These are phyloP conservation scores for Holothuria scabra DNA, from an alignment of 53 echinoderm and acorn worm genomes.

Conservation along the genomic window DNA sequence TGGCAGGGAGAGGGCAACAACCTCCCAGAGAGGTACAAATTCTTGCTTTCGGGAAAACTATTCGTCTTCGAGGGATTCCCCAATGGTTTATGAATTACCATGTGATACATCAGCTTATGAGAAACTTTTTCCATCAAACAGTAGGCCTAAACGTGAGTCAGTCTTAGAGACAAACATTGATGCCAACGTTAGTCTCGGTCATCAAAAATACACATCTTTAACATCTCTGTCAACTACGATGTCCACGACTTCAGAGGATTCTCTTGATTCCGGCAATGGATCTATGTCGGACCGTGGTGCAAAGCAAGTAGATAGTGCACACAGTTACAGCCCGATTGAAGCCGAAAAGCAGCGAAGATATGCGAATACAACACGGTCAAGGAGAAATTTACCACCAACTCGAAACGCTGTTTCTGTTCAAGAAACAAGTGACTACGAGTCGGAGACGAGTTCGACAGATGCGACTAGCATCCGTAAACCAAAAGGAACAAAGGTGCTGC, in stretches of 20 bases:
- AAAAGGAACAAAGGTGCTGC: background rate
- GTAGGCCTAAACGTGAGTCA: background rate
- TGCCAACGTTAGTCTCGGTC: slow-evolving; percentile 2
- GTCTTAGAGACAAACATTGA: slow-evolving; percentile 39
- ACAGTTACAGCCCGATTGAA: slow-evolving; percentile 36
- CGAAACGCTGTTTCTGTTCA: background rate
- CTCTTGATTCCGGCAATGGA: slow-evolving; percentile 34
- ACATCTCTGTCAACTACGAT: slow-evolving; percentile 22
- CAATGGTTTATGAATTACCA: too few species aligned
- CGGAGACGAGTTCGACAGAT: slow-evolving; percentile 10
- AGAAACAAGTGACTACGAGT: slow-evolving; percentile 39
- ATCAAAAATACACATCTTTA: slow-evolving; percentile 23
- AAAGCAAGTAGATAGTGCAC: background rate
- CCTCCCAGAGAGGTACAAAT: too few species aligned
- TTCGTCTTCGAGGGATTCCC: too few species aligned
- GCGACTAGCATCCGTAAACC: background rate
- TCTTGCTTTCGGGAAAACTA: too few species aligned
- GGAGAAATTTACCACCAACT: background rate
- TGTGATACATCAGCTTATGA: too few species aligned
- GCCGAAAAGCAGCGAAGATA: slow-evolving; percentile 21
- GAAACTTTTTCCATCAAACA: background rate
- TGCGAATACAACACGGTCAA: background rate
- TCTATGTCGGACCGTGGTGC: slow-evolving; percentile 10
- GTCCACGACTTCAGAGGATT: slow-evolving; percentile 40
- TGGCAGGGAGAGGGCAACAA: too few species aligned